phyloP scores from a whole-genome alignment of 2,888 invertebrate species.

The Aphrophora alni region DNA sequence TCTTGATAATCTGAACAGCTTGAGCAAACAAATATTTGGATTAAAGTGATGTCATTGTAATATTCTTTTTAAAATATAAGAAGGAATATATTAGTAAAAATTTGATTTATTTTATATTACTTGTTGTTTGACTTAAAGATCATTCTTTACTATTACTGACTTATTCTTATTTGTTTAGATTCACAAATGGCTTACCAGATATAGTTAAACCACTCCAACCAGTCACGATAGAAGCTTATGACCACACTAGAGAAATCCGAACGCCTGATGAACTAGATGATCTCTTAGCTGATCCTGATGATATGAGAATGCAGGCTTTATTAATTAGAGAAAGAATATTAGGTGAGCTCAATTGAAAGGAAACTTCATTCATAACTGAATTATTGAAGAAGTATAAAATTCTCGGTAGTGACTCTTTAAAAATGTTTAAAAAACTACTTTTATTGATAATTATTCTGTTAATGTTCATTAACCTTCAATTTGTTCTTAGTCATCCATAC shows the following conservation, averaged over 20 bases:
- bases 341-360: constrained; percentile 58
- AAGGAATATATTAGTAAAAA: constrained; percentile 91
- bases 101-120: no score
- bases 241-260: constrained; percentile 83
- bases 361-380: no score
- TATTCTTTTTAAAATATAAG: constrained; percentile 97
- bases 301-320: constrained; percentile 94
- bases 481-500: no score
- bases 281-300: constrained; percentile 90
- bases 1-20: constrained; percentile 76
- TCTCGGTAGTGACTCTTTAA: background rate
- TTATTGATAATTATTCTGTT: no score
- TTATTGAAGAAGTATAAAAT: background rate
- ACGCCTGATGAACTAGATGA: constrained; percentile 82
- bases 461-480: no score
- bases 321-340: constrained; percentile 91
- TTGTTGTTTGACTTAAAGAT: no score
- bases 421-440: background rate
- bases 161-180: constrained; percentile 59
- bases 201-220: constrained; percentile 76
- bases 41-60: constrained; percentile 83
- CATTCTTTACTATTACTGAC: no score
- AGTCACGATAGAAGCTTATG: constrained; percentile 84
- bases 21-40: no score
- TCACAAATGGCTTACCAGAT: constrained; percentile 66